A percentile compares a stretch with the other conserved stretches of the same genome.
phyloP scores from a whole-genome alignment of 2,888 invertebrate genomes.

The Proisotoma minuta region DNA sequence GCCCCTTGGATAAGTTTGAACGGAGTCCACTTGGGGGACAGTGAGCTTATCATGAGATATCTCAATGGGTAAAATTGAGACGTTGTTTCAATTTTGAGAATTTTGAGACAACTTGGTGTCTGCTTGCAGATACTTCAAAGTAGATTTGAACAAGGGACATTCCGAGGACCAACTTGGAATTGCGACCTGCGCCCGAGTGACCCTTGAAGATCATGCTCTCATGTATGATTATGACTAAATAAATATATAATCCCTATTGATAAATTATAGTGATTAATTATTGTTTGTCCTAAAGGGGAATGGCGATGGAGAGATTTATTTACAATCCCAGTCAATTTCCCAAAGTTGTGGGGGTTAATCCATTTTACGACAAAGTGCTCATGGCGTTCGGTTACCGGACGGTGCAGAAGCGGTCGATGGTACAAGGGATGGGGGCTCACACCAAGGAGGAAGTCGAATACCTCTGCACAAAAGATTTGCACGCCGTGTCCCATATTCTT shows the following conservation, averaged over 20 bases:
- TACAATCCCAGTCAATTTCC: conserved; percentile 21
- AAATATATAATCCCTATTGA: neutral
- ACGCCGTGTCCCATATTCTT: conserved; percentile 32
- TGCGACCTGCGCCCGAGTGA: conserved; percentile 20
- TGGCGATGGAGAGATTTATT: conserved; percentile 29
- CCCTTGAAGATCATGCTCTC: conserved; percentile 27
- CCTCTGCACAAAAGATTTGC: conserved; percentile 30
- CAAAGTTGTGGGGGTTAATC: conserved; percentile 23
- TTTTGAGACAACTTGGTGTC: neutral
- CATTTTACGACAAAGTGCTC: conserved; percentile 13
- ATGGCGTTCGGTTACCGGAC: conserved; percentile 10
- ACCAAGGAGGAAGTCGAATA: conserved; percentile 32
- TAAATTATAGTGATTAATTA: neutral
- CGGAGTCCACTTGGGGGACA: conserved; percentile 37
- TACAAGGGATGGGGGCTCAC: conserved; percentile 44
- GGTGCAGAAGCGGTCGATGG: conserved; percentile 10
- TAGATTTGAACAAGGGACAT: conserved; percentile 21
- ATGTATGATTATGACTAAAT: conserved; percentile 12
- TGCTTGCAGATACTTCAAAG: conserved; percentile 15
- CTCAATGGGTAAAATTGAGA: conserved; percentile 22
- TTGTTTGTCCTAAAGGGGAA: conserved; percentile 19
- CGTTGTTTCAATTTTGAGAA: neutral
- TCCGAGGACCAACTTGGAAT: conserved; percentile 18
- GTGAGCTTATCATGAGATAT: conserved; percentile 30
- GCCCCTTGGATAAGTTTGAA: conserved; percentile 41